Evolutionary conservation across 2,113 vertebrate species (phyloP).

Genomic region (Calidris pygmaea): DNA sequence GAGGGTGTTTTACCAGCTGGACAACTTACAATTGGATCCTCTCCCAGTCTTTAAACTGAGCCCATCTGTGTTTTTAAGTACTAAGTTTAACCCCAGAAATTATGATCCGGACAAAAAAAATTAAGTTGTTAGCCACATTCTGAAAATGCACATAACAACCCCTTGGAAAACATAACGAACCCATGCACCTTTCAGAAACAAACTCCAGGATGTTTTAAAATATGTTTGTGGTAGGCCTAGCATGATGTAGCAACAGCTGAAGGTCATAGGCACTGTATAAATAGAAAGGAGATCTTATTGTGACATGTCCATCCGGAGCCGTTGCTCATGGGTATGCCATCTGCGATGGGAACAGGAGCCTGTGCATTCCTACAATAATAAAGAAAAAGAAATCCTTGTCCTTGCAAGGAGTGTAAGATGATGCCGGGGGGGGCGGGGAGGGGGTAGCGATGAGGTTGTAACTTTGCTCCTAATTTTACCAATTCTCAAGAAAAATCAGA

Average conservation of each 20-base stretch:
- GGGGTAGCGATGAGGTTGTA: fast-evolving
- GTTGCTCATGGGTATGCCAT: constrained; percentile 42
- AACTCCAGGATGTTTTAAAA: constrained; percentile 15
- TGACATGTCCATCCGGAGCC: constrained; percentile 40
- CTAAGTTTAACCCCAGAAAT: constrained; percentile 43
- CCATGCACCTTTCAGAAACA: background rate
- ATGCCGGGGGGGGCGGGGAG: fast-evolving
- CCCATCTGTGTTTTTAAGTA: constrained; percentile 61
- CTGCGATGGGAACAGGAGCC: constrained; percentile 20
- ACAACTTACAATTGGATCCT: constrained; percentile 55
- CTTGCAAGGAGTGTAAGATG: background rate
- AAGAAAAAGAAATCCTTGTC: background rate
- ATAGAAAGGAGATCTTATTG: constrained; percentile 38
- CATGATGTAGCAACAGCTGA: constrained; percentile 12
- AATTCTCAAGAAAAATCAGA: background rate
- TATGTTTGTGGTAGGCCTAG: background rate
- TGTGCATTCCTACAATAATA: background rate
- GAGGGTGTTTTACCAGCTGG: constrained; percentile 65
- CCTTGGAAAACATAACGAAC: background rate
- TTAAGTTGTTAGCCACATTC: background rate
- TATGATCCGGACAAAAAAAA: background rate
- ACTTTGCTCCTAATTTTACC: background rate
- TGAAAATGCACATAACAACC: background rate
- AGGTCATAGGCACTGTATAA: constrained; percentile 22
- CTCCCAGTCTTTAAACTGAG: constrained; percentile 59